Conservation (phyloP, 2,113 vertebrate species). For the Mesitornis unicolor region DNA sequence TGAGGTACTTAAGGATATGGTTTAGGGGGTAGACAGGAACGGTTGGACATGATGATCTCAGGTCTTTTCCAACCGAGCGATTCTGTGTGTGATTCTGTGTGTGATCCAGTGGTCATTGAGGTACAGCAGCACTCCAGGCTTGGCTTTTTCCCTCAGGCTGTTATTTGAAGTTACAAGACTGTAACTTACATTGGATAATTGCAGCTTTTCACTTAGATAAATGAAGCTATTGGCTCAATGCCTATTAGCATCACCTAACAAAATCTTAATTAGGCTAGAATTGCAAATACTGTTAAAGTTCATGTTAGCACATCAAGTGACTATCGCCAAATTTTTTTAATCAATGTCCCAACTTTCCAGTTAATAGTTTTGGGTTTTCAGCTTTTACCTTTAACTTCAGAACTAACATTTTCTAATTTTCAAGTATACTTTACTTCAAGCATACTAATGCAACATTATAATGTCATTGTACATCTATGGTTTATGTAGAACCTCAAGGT, state of each 20-base stretch:
- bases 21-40: no score
- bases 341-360: not conserved
- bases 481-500: not conserved
- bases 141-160: not conserved
- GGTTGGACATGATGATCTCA: no score
- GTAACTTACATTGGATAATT: not conserved
- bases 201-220: not conserved
- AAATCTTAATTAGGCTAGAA: conserved; percentile 5
- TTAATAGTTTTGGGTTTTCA: not conserved
- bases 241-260: not conserved
- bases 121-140: not conserved
- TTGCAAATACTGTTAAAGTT: not conserved
- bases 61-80: no score
- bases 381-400: not conserved
- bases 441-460: not conserved
- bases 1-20: no score
- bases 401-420: not conserved
- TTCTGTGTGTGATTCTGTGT: no score
- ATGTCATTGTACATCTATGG: not conserved
- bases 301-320: not conserved
- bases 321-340: not conserved
- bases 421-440: not conserved
- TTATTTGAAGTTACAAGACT: not conserved
- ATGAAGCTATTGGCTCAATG: not conserved
- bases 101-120: not conserved